A percentile compares a stretch with the other conserved stretches of the same genome.
Conservation (phyloP, 2,888 invertebrate species). For the Myopa tessellatipennis region DNA sequence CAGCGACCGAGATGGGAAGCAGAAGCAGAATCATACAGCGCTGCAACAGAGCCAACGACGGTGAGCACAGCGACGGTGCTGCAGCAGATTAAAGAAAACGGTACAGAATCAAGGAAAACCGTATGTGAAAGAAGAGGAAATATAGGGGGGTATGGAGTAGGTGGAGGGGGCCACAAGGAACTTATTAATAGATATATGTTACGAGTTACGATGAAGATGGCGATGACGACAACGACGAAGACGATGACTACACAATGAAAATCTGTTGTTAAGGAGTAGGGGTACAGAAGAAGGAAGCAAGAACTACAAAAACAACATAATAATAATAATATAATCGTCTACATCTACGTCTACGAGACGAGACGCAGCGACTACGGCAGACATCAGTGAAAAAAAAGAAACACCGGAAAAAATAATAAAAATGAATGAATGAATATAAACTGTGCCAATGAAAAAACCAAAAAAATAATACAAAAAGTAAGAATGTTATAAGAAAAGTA, state of each 20-base stretch:
- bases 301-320: constrained; percentile 24
- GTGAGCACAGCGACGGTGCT: constrained; percentile 9
- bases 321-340: constrained; percentile 9
- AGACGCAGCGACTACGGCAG: neutral
- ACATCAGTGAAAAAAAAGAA: constrained; percentile 31
- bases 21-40: neutral
- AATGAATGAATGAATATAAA: constrained; percentile 36
- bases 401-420: constrained; percentile 27
- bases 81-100: constrained; percentile 12
- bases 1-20: neutral
- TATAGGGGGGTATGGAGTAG: neutral
- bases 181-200: constrained; percentile 29
- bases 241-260: neutral
- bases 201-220: constrained; percentile 26
- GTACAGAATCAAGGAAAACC: constrained; percentile 32
- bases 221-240: neutral
- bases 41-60: neutral
- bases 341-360: constrained; percentile 24
- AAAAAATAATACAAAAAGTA: constrained; percentile 23
- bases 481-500: constrained; percentile 15
- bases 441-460: constrained; percentile 31
- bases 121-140: constrained; percentile 10
- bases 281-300: constrained; percentile 5
- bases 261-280: constrained; percentile 27
- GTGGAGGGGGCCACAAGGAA: neutral